These are phyloP conservation scores for Perca schrenkii DNA, from an alignment of 2,113 vertebrate genomes.

Conservation along the genomic window DNA sequence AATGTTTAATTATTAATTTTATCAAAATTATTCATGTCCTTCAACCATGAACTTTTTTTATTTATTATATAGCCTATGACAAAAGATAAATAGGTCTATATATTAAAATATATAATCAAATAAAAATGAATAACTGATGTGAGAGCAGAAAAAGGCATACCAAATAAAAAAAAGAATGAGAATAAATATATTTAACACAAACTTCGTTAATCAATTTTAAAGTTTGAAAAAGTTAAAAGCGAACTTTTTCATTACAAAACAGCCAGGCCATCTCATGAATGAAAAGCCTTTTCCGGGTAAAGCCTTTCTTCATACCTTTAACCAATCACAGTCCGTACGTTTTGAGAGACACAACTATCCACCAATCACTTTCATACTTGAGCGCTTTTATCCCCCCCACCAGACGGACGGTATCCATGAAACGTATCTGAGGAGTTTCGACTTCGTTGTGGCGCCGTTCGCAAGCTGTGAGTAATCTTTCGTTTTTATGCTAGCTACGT, in stretches of 20 bases:
- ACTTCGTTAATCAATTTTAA: not conserved
- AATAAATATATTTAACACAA: not conserved
- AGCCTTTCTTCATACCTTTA: rapidly evolving
- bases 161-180: too few species aligned
- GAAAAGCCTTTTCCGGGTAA: not conserved
- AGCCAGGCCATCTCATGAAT: not conserved
- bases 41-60: not conserved
- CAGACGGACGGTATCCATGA: not conserved
- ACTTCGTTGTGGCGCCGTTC: constrained; percentile 13
- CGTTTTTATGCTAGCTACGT: rapidly evolving
- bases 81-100: not conserved
- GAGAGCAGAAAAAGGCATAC: not conserved
- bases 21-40: not conserved
- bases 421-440: constrained; percentile 22
- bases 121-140: not conserved
- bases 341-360: not conserved
- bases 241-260: not conserved
- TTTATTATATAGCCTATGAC: not conserved
- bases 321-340: constrained; percentile 3
- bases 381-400: not conserved
- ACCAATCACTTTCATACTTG: constrained; percentile 46
- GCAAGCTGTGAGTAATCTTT: constrained; percentile 27
- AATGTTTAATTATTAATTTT: not conserved
- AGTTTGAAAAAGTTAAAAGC: not conserved
- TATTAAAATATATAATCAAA: not conserved